Evolutionary conservation across 37 sponge, comb jelly and placozoan species (phyloP).

Genomic region (Ianthella basta): DNA sequence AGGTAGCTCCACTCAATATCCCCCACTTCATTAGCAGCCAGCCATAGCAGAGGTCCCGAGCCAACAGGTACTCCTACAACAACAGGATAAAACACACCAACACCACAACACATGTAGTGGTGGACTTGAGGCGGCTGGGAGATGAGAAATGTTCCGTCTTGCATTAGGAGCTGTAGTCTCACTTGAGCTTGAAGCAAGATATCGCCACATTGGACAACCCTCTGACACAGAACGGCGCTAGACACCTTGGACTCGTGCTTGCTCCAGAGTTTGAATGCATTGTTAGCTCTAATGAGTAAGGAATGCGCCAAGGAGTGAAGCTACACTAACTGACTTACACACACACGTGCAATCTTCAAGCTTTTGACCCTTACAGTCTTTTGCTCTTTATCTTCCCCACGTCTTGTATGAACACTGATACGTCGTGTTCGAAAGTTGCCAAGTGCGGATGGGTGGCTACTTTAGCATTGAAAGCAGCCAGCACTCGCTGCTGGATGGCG

Average conservation of each 20-base stretch:
- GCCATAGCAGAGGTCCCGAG: constrained; percentile 56
- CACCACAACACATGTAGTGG: background rate
- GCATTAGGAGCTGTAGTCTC: background rate
- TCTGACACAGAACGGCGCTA: background rate
- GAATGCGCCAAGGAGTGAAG: too few relatives aligned
- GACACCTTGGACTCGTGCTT: constrained; percentile 46
- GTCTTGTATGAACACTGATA: constrained; percentile 10
- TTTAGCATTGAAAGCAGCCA: background rate
- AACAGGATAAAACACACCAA: background rate
- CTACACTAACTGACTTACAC: too few relatives aligned
- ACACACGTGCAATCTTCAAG: background rate
- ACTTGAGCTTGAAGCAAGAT: constrained; percentile 48
- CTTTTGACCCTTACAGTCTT: constrained; percentile 1
- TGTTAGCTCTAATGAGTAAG: background rate
- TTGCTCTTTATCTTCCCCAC: constrained; percentile 10
- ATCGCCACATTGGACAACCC: constrained; percentile 66
- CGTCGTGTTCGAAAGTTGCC: constrained; percentile 1
- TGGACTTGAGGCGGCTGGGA: background rate
- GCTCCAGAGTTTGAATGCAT: constrained; percentile 64
- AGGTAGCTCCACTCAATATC: background rate
- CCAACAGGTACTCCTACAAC: constrained; percentile 44
- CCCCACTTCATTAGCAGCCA: constrained; percentile 19
- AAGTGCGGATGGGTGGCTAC: background rate
- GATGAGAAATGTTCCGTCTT: too few relatives aligned
- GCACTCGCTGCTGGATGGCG: background rate